Evolutionary conservation across 2,888 invertebrate species (phyloP).

Genomic region (Patella caerulea): DNA sequence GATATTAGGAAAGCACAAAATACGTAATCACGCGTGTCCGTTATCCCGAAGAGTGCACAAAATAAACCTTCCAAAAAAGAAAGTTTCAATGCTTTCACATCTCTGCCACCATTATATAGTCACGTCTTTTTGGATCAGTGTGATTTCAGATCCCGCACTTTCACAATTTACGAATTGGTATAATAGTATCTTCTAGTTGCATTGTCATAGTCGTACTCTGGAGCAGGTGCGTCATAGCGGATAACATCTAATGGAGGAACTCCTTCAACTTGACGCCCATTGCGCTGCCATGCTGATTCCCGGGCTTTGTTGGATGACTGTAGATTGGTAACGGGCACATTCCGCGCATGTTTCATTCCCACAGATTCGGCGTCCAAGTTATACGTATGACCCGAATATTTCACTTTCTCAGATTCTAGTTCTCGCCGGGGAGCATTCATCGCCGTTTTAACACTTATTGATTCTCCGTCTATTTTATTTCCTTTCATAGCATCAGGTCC

Average conservation of each 20-base stretch:
- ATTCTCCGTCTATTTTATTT: background rate
- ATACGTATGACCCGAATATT: slow-evolving; percentile 18
- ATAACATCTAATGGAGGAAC: slow-evolving; percentile 46
- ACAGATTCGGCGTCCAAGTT: slow-evolving; percentile 4
- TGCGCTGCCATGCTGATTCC: slow-evolving; percentile 48
- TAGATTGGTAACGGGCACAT: slow-evolving; percentile 45
- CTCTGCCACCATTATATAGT: too few species aligned
- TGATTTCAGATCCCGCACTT: too few species aligned
- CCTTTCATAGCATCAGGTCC: slow-evolving; percentile 38
- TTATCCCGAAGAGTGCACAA: too few species aligned
- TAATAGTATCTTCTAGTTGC: too few species aligned
- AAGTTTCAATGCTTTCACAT: too few species aligned
- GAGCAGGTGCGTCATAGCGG: slow-evolving; percentile 41
- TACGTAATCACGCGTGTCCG: too few species aligned
- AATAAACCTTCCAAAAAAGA: too few species aligned
- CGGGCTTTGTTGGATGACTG: slow-evolving; percentile 49
- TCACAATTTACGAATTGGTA: too few species aligned
- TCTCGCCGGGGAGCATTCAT: slow-evolving; percentile 8
- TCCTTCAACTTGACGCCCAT: slow-evolving; percentile 41
- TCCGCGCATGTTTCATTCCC: slow-evolving; percentile 41
- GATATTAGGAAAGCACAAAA: too few species aligned
- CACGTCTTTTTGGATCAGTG: too few species aligned
- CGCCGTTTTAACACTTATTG: slow-evolving; percentile 17
- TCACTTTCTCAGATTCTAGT: background rate
- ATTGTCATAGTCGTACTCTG: slow-evolving; percentile 37